These are phyloP conservation scores for Capreolus pygargus DNA, from an alignment of 2,113 vertebrate genomes.

Conservation along the genomic window DNA sequence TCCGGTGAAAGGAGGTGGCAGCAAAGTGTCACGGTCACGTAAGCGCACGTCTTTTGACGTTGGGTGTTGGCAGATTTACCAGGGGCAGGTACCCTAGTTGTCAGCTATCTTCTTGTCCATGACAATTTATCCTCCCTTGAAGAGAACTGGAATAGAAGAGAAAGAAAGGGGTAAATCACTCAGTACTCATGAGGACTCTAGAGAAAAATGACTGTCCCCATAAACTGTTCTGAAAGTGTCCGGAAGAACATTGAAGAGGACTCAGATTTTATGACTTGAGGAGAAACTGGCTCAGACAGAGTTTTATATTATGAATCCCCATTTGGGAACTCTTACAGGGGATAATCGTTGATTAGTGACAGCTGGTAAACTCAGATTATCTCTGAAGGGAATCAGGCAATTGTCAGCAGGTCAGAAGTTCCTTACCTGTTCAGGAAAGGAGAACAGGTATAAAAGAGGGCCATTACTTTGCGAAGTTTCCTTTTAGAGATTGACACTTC, in stretches of 20 bases:
- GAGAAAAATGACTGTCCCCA: accelerated
- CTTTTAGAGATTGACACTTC: not conserved
- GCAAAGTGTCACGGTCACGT: not conserved
- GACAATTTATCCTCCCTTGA: not conserved
- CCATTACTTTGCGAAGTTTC: not conserved
- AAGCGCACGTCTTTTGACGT: not conserved
- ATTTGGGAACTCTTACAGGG: not conserved
- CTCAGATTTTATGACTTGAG: not conserved
- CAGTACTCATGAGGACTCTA: not conserved
- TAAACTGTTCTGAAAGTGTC: not conserved
- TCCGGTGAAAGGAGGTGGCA: not conserved
- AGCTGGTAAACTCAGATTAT: not conserved
- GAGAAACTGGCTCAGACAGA: not conserved
- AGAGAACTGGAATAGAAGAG: not conserved
- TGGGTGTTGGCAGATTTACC: not conserved
- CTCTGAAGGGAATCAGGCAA: not conserved
- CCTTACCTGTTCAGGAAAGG: not conserved
- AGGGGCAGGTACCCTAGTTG: not conserved
- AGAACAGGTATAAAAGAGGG: not conserved
- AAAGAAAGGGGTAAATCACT: not conserved
- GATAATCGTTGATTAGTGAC: not conserved
- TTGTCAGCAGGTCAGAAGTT: not conserved
- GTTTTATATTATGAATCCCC: not conserved
- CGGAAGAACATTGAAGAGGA: not conserved
- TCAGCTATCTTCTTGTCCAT: not conserved